A percentile compares a stretch with the other conserved stretches of the same genome.
Evolutionary conservation across 2,797 vertebrate species (phyloP).

Genomic region (Anguilla megastoma): DNA sequence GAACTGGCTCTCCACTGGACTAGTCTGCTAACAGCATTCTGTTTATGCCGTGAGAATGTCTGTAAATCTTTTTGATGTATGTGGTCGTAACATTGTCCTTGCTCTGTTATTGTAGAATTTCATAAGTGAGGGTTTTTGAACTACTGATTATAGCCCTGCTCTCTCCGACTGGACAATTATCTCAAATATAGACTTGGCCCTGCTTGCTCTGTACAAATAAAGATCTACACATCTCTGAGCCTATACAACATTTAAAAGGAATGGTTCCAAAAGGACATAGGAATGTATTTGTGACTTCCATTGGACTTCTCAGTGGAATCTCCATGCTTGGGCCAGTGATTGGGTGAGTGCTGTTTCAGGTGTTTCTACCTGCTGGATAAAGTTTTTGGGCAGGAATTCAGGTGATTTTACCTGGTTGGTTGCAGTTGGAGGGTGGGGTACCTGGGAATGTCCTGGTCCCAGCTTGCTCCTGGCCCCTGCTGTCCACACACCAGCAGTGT

Average conservation of each 20-base stretch:
- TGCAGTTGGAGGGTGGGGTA: slow-evolving; percentile 60
- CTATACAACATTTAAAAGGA: background rate
- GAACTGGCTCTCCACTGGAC: background rate
- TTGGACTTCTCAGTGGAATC: background rate
- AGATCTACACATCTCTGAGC: background rate
- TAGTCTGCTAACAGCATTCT: background rate
- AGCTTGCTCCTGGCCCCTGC: slow-evolving; percentile 68
- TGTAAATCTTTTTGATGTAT: slow-evolving; percentile 33
- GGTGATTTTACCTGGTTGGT: slow-evolving; percentile 68
- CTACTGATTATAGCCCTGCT: slow-evolving; percentile 1
- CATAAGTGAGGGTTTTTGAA: background rate
- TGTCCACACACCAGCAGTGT: slow-evolving; percentile 86
- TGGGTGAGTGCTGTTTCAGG: background rate
- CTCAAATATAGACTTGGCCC: slow-evolving; percentile 17
- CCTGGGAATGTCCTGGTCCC: slow-evolving; percentile 76
- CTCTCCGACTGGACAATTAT: slow-evolving; percentile 35
- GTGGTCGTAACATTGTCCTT: slow-evolving; percentile 29
- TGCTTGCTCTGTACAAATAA: background rate
- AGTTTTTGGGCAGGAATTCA: background rate
- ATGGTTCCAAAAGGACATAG: background rate
- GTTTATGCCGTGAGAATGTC: background rate
- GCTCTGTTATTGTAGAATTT: slow-evolving; percentile 11
- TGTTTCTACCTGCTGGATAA: background rate
- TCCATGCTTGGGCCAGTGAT: background rate
- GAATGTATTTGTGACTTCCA: background rate